These are phyloP conservation scores for Phoxinus phoxinus DNA, from an alignment of 2,113 vertebrate species.

Conservation along the genomic window DNA sequence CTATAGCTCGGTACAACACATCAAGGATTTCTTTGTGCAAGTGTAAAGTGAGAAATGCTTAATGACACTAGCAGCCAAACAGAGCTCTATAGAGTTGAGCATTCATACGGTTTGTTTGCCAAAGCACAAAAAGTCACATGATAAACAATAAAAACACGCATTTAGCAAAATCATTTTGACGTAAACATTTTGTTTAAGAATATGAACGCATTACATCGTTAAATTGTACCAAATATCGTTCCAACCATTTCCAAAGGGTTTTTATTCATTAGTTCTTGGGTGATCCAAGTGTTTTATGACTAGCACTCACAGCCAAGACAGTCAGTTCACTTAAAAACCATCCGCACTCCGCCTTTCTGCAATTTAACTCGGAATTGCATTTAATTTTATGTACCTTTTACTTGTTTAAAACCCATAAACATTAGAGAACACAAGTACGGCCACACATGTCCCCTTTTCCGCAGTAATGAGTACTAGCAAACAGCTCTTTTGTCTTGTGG, in stretches of 20 bases:
- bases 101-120: slow-evolving; percentile 4
- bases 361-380: slow-evolving; percentile 45
- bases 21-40: slow-evolving; percentile 42
- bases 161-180: neutral
- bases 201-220: neutral
- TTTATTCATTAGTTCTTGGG: neutral
- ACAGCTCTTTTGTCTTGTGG: slow-evolving; percentile 67
- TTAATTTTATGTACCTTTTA: slow-evolving; percentile 41
- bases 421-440: slow-evolving; percentile 41
- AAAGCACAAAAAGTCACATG: slow-evolving; percentile 4
- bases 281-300: slow-evolving; percentile 24
- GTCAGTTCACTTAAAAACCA: slow-evolving; percentile 41
- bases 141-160: neutral
- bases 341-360: slow-evolving; percentile 46
- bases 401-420: slow-evolving; percentile 55
- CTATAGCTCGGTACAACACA: slow-evolving; percentile 10
- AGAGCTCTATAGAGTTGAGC: neutral
- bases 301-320: slow-evolving; percentile 15
- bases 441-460: slow-evolving; percentile 60
- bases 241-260: neutral
- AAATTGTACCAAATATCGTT: neutral
- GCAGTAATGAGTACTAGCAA: slow-evolving; percentile 62
- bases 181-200: neutral
- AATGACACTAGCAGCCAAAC: slow-evolving; percentile 28
- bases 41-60: slow-evolving; percentile 47